Conservation (phyloP, 2,888 invertebrate species). For the Cosmia pyralina region DNA sequence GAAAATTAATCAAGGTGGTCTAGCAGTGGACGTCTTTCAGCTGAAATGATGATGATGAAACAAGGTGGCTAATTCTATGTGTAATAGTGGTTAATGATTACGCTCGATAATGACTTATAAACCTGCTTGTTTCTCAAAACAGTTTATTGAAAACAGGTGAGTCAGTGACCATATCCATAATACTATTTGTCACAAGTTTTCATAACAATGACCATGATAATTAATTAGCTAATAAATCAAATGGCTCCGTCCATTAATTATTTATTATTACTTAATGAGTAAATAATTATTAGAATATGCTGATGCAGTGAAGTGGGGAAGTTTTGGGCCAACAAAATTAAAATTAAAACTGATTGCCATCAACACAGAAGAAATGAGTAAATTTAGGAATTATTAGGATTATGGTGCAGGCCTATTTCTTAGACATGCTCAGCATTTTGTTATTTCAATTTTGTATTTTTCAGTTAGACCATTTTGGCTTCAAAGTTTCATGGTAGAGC, state of each 20-base stretch:
- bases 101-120: conserved; percentile 24
- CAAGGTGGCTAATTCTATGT: background rate
- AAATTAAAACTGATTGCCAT: too few species aligned
- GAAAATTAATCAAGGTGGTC: too few species aligned
- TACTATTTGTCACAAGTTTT: background rate
- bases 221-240: background rate
- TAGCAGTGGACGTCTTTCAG: too few species aligned
- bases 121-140: conserved; percentile 29
- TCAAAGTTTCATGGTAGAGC: background rate
- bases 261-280: background rate
- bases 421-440: background rate
- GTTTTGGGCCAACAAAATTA: too few species aligned
- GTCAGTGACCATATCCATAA: conserved; percentile 38
- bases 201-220: conserved; percentile 25
- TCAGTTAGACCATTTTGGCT: background rate
- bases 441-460: background rate
- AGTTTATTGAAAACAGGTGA: conserved; percentile 47
- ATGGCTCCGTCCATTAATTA: background rate
- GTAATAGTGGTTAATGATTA: background rate
- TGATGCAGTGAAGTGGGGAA: too few species aligned
- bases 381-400: too few species aligned
- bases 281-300: too few species aligned
- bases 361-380: too few species aligned
- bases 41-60: too few species aligned
- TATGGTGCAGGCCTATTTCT: background rate